A percentile compares a stretch with the other conserved stretches of the same genome.
phyloP scores from a whole-genome alignment of 2,113 vertebrate genomes.

The Coptodon rendalli region DNA sequence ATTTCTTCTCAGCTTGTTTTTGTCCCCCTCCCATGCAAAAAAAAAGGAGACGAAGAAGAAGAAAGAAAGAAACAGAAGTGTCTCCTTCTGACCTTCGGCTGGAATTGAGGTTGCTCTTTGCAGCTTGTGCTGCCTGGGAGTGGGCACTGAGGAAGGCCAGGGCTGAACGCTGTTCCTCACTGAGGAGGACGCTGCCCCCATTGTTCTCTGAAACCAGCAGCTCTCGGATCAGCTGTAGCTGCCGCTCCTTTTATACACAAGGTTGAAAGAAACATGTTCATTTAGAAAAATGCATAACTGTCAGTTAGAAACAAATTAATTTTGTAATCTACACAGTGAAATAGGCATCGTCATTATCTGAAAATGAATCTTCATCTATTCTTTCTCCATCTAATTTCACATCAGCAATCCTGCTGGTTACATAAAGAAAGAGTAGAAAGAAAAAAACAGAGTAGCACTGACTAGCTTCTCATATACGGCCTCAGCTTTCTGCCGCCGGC shows the following conservation, averaged over 20 bases:
- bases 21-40: not conserved
- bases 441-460: constrained; percentile 34
- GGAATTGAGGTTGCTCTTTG: constrained; percentile 56
- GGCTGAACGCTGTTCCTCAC: constrained; percentile 87
- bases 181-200: constrained; percentile 83
- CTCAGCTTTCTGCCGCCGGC: constrained; percentile 85
- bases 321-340: not conserved
- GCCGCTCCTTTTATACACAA: constrained; percentile 77
- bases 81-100: constrained; percentile 76
- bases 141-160: constrained; percentile 86
- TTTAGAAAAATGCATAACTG: not conserved
- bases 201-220: constrained; percentile 84
- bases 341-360: not conserved
- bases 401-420: not conserved
- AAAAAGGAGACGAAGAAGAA: not conserved
- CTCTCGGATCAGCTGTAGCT: constrained; percentile 89
- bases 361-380: not conserved
- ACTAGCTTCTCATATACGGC: constrained; percentile 87
- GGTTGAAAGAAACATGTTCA: not conserved
- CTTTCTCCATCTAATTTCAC: not conserved
- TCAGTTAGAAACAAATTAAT: not conserved
- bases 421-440: not conserved
- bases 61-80: not conserved
- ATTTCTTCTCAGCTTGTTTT: not conserved
- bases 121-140: constrained; percentile 65